A percentile compares a stretch with the other conserved stretches of the same genome.
Conservation (phyloP, 1,140 invertebrate species). For the Aporrectodea caliginosa region DNA sequence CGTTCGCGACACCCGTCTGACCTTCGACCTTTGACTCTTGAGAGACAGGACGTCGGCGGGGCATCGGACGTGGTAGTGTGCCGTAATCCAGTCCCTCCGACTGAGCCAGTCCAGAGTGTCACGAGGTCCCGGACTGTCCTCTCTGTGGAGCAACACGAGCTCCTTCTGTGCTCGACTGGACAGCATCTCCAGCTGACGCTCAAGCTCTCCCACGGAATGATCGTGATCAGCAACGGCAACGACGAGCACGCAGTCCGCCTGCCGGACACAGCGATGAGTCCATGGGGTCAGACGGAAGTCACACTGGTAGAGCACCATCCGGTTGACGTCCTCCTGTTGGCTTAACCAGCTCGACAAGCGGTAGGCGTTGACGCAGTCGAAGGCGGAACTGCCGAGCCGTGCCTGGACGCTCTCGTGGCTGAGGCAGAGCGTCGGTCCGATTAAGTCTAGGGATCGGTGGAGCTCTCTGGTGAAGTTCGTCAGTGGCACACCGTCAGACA, state of each 20-base stretch:
- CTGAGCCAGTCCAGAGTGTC: constrained; percentile 96
- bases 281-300: constrained; percentile 83
- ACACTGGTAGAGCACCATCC: constrained; percentile 92
- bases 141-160: constrained; percentile 84
- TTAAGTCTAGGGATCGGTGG: constrained; percentile 78
- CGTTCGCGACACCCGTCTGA: constrained; percentile 67
- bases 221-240: constrained; percentile 70
- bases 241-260: constrained; percentile 96
- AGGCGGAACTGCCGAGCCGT: constrained; percentile 74
- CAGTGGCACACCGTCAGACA: constrained; percentile 91
- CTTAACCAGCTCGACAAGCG: constrained; percentile 94
- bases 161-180: constrained; percentile 95
- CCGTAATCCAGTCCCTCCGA: constrained; percentile 90
- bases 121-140: constrained; percentile 71
- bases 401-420: constrained; percentile 85
- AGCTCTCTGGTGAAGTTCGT: constrained; percentile 92
- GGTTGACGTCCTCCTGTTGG: constrained; percentile 94
- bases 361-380: constrained; percentile 67
- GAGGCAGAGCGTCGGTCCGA: constrained; percentile 69
- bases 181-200: constrained; percentile 70
- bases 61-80: constrained; percentile 95
- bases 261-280: constrained; percentile 93
- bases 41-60: constrained; percentile 82
- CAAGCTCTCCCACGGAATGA: constrained; percentile 9
- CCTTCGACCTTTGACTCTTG: constrained; percentile 64